These are phyloP conservation scores for Mimas tiliae DNA, from an alignment of 2,888 invertebrate species.

Conservation along the genomic window DNA sequence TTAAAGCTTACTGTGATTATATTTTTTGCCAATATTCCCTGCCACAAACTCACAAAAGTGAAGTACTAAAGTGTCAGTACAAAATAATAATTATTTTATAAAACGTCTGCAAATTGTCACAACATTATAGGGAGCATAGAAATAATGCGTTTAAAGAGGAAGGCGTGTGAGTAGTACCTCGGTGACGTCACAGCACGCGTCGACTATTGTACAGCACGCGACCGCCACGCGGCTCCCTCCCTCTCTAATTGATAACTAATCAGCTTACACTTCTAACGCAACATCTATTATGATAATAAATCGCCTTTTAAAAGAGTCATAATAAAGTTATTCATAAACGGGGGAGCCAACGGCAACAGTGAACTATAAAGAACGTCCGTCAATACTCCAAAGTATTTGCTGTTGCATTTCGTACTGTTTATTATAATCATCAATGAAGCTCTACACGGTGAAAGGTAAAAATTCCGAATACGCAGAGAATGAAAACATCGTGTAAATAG, in stretches of 20 bases:
- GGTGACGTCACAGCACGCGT: constrained; percentile 31
- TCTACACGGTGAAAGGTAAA: no score
- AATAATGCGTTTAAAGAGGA: constrained; percentile 59
- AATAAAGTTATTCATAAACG: neutral
- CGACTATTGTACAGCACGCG: constrained; percentile 10
- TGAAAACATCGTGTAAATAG: no score
- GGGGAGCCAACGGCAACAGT: neutral
- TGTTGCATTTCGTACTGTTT: no score
- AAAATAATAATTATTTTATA: neutral
- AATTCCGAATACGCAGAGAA: no score
- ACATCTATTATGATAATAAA: constrained; percentile 11
- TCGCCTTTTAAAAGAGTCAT: constrained; percentile 7
- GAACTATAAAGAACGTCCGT: neutral
- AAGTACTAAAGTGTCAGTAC: neutral
- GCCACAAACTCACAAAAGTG: no score
- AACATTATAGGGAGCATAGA: constrained; percentile 44
- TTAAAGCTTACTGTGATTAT: no score
- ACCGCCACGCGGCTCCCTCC: constrained; percentile 32
- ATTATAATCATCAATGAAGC: no score
- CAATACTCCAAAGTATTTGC: no score
- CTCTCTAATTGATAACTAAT: constrained; percentile 28
- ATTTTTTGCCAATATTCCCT: no score
- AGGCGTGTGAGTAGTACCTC: constrained; percentile 41
- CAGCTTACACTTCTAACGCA: constrained; percentile 27
- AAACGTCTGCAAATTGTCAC: constrained; percentile 42